Percentiles rank a stretch among this genome's conserved stretches.
These are phyloP conservation scores for Rutpela maculata DNA, from an alignment of 2,888 invertebrate species.

Conservation along the genomic window DNA sequence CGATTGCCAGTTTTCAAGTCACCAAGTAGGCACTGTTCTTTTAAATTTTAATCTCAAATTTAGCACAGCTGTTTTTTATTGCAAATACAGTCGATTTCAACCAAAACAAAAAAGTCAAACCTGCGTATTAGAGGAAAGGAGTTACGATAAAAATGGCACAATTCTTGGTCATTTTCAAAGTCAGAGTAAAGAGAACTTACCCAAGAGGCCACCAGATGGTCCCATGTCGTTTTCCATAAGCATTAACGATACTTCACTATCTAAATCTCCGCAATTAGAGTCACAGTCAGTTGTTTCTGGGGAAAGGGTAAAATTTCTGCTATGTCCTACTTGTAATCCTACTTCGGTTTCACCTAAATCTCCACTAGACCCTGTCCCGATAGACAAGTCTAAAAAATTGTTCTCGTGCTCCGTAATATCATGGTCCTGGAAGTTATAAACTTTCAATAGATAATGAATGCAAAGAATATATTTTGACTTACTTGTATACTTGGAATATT, in stretches of 20 bases:
- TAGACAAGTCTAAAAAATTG: slow-evolving; percentile 78
- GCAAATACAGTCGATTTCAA: no score
- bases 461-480: slow-evolving; percentile 46
- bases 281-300: slow-evolving; percentile 96
- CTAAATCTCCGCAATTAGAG: slow-evolving; percentile 89
- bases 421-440: slow-evolving; percentile 71
- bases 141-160: no score
- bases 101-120: no score
- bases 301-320: slow-evolving; percentile 91
- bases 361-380: slow-evolving; percentile 80
- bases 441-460: neutral
- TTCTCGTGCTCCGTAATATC: slow-evolving; percentile 77
- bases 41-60: no score
- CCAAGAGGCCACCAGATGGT: slow-evolving; percentile 71
- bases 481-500: slow-evolving; percentile 78
- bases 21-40: no score
- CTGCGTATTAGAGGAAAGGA: no score
- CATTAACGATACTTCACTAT: slow-evolving; percentile 88
- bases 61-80: no score
- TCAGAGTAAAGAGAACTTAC: slow-evolving; percentile 52
- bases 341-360: slow-evolving; percentile 81
- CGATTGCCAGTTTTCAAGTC: no score
- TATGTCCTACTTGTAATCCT: slow-evolving; percentile 81
- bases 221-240: slow-evolving; percentile 81
- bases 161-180: no score